These are phyloP conservation scores for Tachina fera DNA, from an alignment of 2,888 invertebrate species.

Conservation along the genomic window DNA sequence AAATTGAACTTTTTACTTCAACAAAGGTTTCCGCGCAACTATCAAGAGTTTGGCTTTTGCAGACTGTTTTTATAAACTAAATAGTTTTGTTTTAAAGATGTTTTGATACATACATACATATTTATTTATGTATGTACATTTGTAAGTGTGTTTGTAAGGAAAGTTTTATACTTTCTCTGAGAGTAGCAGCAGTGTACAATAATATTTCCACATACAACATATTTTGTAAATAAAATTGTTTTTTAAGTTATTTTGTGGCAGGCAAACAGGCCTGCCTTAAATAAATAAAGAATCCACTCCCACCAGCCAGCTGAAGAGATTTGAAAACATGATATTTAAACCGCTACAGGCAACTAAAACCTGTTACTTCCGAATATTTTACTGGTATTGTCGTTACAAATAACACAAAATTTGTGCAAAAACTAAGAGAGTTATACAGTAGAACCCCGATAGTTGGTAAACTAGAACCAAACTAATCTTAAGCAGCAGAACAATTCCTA, in stretches of 20 bases:
- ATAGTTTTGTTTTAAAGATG: neutral
- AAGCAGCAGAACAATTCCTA: too few relatives aligned
- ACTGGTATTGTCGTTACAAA: too few relatives aligned
- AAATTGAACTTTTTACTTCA: slow-evolving; percentile 11
- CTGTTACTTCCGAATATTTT: too few relatives aligned
- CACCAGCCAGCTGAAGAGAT: too few relatives aligned
- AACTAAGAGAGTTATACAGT: too few relatives aligned
- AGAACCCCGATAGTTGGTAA: too few relatives aligned
- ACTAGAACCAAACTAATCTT: too few relatives aligned
- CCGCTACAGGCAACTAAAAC: too few relatives aligned
- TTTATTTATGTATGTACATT: neutral
- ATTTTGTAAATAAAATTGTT: neutral
- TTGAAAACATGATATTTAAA: too few relatives aligned
- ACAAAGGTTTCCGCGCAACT: slow-evolving; percentile 38
- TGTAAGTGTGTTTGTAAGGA: neutral
- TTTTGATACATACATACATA: neutral
- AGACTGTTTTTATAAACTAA: slow-evolving; percentile 49
- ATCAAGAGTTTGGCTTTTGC: slow-evolving; percentile 37
- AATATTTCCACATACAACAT: neutral
- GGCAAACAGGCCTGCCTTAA: neutral
- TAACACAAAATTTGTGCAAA: too few relatives aligned
- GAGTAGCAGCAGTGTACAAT: neutral
- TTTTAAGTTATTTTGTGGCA: neutral
- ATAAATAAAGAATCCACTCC: too few relatives aligned
- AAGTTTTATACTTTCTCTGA: slow-evolving; percentile 6